These are phyloP conservation scores for Hylaeus volcanicus DNA, from an alignment of 1,140 invertebrate species.

Conservation along the genomic window DNA sequence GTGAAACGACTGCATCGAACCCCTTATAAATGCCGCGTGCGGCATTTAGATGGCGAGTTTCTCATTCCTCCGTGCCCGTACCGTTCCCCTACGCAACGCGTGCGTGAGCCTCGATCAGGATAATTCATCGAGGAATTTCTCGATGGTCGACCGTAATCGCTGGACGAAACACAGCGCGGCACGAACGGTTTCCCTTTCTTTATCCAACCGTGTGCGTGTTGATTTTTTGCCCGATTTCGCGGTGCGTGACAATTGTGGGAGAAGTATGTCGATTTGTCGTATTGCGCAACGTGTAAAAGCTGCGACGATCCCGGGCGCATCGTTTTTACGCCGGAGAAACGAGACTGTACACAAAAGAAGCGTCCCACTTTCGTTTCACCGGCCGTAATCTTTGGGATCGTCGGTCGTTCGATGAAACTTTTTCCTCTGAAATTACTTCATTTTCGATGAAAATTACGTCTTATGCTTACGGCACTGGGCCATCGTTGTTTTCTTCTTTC, in stretches of 20 bases:
- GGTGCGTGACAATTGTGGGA: too few relatives aligned
- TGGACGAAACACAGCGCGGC: neutral
- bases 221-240: neutral
- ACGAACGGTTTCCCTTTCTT: slow-evolving; percentile 12
- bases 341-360: too few relatives aligned
- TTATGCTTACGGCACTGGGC: too few relatives aligned
- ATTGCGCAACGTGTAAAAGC: neutral
- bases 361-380: too few relatives aligned
- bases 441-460: too few relatives aligned
- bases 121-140: slow-evolving; percentile 46
- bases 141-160: slow-evolving; percentile 19
- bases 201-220: neutral
- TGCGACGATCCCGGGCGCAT: neutral
- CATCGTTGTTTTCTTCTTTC: too few relatives aligned
- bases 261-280: slow-evolving; percentile 1
- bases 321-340: neutral
- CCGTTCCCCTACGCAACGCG: neutral
- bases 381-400: too few relatives aligned
- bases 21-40: too few relatives aligned
- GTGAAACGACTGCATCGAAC: too few relatives aligned
- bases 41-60: too few relatives aligned
- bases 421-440: too few relatives aligned
- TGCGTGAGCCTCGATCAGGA: neutral
- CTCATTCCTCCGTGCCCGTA: neutral
- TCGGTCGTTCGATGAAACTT: too few relatives aligned